Evolutionary conservation across 2,113 vertebrate genomes (phyloP).

Genomic region (Prinia subflava): DNA sequence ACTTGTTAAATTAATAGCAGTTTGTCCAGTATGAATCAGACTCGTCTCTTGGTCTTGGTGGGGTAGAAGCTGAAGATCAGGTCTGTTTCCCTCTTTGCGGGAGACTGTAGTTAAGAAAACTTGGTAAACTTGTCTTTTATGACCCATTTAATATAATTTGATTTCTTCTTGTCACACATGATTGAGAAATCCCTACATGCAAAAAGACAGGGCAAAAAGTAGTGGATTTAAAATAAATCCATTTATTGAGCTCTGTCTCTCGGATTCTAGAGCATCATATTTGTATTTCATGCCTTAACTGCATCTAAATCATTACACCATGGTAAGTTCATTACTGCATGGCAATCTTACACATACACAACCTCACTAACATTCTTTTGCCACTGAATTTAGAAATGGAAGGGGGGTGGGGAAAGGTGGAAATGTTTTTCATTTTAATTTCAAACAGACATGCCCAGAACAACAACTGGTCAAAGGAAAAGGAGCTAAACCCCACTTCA

Average conservation of each 20-base stretch:
- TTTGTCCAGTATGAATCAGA: neutral
- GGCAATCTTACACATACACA: neutral
- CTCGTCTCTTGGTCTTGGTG: neutral
- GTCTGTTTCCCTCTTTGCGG: neutral
- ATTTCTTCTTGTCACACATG: neutral
- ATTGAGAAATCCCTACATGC: neutral
- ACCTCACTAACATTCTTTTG: neutral
- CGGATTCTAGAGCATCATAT: neutral
- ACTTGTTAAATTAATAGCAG: neutral
- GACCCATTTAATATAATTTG: neutral
- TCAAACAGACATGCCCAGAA: neutral
- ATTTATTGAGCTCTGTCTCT: neutral
- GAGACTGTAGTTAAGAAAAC: neutral
- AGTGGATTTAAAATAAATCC: neutral
- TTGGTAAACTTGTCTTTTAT: neutral
- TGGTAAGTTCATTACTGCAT: neutral
- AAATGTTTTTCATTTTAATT: neutral
- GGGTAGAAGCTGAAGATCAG: neutral
- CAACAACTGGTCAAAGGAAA: neutral
- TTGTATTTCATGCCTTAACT: slow-evolving; percentile 20
- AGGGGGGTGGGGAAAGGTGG: neutral
- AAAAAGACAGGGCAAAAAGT: neutral
- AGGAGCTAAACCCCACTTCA: neutral
- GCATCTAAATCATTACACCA: neutral
- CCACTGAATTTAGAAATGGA: neutral